These are phyloP conservation scores for Cinara cedri DNA, from an alignment of 2,888 invertebrate species.

Conservation along the genomic window DNA sequence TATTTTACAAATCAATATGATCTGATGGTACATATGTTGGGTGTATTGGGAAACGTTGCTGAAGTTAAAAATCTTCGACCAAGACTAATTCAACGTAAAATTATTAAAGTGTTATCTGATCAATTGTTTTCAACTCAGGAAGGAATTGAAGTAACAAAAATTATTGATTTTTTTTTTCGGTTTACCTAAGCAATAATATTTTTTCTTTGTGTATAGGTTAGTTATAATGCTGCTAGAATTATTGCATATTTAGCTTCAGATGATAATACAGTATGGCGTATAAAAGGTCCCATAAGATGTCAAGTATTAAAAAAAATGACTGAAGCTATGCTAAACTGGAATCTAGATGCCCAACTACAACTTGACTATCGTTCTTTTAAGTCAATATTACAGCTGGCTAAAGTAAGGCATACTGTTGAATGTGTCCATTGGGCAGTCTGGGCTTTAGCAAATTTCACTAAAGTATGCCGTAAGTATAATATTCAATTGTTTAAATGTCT, in stretches of 20 bases:
- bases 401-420: slow-evolving; percentile 83
- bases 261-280: slow-evolving; percentile 82
- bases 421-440: slow-evolving; percentile 97
- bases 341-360: slow-evolving; percentile 83
- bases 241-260: slow-evolving; percentile 94
- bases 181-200: no score
- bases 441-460: slow-evolving; percentile 95
- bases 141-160: slow-evolving; percentile 87
- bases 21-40: slow-evolving; percentile 97
- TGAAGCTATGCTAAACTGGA: slow-evolving; percentile 85
- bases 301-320: slow-evolving; percentile 78
- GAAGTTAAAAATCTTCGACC: slow-evolving; percentile 84
- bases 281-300: slow-evolving; percentile 73
- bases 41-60: slow-evolving; percentile 92
- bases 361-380: slow-evolving; percentile 97
- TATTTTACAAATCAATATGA: slow-evolving; percentile 88
- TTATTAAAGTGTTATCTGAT: slow-evolving; percentile 84
- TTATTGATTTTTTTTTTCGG: no score
- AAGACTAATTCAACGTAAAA: slow-evolving; percentile 82
- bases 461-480: slow-evolving; percentile 80
- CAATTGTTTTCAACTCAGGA: slow-evolving; percentile 85
- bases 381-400: slow-evolving; percentile 85
- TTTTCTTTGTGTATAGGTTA: slow-evolving; percentile 68
- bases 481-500: slow-evolving; percentile 4
- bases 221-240: slow-evolving; percentile 95